Evolutionary conservation across 2,113 vertebrate genomes (phyloP), one percentile per base, ranked within the genome.

Genomic region (Fregetta grallaria): DNA sequence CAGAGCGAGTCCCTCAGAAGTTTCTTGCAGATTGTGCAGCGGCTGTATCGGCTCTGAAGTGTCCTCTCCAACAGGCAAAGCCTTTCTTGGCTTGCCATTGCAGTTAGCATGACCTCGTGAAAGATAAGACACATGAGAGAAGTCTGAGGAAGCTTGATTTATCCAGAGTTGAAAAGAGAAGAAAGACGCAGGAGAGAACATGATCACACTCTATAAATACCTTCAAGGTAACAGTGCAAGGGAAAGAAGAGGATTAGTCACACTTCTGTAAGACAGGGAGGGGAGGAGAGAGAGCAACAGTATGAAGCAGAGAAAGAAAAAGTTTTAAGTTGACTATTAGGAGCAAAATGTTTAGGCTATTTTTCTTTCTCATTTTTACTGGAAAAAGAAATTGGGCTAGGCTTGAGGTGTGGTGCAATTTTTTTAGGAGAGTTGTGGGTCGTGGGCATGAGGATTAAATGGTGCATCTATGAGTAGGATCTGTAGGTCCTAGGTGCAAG

Each of bases 181-280:
- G 85, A 53, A 77, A 88, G 86, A 32, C 86, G 55, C 36, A 11
- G 90, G 32, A 86, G 82, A 84, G 90, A 94, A 72, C 88, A 94
- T 4, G 82, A 88, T 92, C 86, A 32, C 55, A 18, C 82, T 92
- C 96, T 93, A 86, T 96, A 96, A 96, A 97, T 95, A 95, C 96
- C 86, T 93, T 83, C 95, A 90, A 95, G 94, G 95, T 94, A 94
- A 52, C 65, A 19, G 88, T 30, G 80, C 61, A 70, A 65, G 79
- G 65, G 65, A 59, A 68, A 47, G 91, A 44, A 67, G 68, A 91
- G 88, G 94, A 94, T 96, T 96, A 96, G 96, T 97, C 95, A 95
- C 92, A 78, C 72, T 91, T 42, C 40, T 84, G 61, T 49, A 53
- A 65, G 40, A 49, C n/a, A 56, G 49, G 22, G 74, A 75, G 45